phyloP scores from a whole-genome alignment of 2,797 vertebrate genomes.

The Gymnodraco acuticeps region DNA sequence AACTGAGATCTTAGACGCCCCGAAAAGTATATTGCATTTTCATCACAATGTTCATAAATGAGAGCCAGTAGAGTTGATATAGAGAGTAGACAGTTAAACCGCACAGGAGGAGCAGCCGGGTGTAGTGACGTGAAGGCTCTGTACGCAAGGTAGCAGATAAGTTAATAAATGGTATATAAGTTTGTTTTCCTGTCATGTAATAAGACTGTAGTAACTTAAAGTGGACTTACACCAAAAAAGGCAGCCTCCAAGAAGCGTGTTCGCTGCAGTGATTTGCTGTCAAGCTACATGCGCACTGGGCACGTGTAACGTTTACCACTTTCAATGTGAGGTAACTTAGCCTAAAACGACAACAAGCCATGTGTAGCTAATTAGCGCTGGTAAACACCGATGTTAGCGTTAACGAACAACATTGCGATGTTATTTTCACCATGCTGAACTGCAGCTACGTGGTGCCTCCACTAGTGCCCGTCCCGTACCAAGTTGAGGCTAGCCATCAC shows the following conservation, averaged over 20 bases:
- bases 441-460: not conserved
- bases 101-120: no score
- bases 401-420: not conserved
- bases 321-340: constrained; percentile 24
- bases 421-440: not conserved
- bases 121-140: not conserved
- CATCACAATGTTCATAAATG: no score
- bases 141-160: not conserved
- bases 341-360: not conserved
- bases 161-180: not conserved
- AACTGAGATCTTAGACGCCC: no score
- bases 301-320: constrained; percentile 50
- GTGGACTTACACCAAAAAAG: not conserved
- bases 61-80: no score
- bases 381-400: not conserved
- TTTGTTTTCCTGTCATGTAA: not conserved
- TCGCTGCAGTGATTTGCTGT: constrained; percentile 5
- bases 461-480: not conserved
- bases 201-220: not conserved
- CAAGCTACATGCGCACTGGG: constrained; percentile 23
- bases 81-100: no score
- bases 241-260: not conserved
- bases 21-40: no score
- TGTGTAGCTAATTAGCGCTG: not conserved
- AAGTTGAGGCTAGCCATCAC: not conserved